phyloP scores from a whole-genome alignment of 2,888 invertebrate species.

The Quadroppia sp. region DNA sequence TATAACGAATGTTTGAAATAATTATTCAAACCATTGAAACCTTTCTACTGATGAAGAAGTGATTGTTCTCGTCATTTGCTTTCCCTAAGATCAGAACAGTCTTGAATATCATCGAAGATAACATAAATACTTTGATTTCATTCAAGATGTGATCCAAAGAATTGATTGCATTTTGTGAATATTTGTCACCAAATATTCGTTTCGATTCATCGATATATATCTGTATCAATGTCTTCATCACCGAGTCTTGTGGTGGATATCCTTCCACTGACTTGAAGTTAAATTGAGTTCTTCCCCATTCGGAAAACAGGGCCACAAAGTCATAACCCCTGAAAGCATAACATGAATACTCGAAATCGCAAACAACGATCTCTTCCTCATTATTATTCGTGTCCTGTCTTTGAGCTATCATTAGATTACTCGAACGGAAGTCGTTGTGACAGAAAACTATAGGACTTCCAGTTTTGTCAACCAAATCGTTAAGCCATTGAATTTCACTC shows the following conservation, averaged over 20 bases:
- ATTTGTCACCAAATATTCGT: background rate
- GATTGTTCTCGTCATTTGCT: too few species aligned
- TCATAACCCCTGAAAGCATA: slow-evolving; percentile 36
- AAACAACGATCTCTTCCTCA: background rate
- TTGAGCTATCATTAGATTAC: slow-evolving; percentile 31
- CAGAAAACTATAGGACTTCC: slow-evolving; percentile 10
- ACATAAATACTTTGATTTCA: background rate
- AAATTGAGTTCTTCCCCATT: slow-evolving; percentile 1
- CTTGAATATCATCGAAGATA: too few species aligned
- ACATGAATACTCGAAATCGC: slow-evolving; percentile 40
- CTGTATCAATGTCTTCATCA: background rate
- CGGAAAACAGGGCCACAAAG: background rate
- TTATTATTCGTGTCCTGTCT: background rate
- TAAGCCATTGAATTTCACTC: too few species aligned
- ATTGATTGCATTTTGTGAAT: background rate
- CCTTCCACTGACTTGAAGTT: background rate
- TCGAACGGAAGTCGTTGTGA: slow-evolving; percentile 35
- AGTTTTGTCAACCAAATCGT: background rate
- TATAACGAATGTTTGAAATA: too few species aligned
- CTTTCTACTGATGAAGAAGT: too few species aligned
- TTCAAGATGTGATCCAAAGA: background rate
- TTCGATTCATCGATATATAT: slow-evolving; percentile 26
- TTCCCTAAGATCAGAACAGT: too few species aligned
- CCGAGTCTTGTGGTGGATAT: background rate
- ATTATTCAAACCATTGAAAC: too few species aligned